Evolutionary conservation across 1,140 invertebrate species (phyloP), one percentile per base, ranked within the genome.

Genomic region (Pseudobourletiella spinata): DNA sequence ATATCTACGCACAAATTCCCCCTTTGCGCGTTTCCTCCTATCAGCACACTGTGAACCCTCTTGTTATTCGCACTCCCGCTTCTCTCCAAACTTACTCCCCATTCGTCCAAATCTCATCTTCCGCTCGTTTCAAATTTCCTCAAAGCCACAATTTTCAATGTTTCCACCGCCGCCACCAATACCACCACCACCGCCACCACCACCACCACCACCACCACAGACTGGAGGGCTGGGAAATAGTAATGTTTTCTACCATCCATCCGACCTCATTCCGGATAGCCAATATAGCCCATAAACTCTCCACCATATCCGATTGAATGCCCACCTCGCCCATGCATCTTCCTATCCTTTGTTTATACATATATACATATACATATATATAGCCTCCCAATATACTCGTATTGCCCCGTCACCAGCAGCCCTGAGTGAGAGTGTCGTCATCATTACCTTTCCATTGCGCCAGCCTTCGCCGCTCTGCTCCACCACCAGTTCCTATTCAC

Each of bases 51-150:
- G 8, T n/a, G 32, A 39, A n/a, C n/a, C 32, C 32, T 11, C 32
- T 39, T 39, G 32, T 39, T n/a, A n/a, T n/a, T 39, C 32, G 32
- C 32, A n/a, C 32, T 46, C 44, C 18, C 44, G 15, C 44, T 14
- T 18, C 22, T n/a, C n/a, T n/a, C 22, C 18, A 8, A 6, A 14
- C 44, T 20, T 20, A 8, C 44, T 46, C 28, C 22, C 8, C 8
- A 26, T 51, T 26, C 24, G 3, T 51, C 22, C 22, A 51, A 51
- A 51, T 51, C 44, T 48, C 44, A 48, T 48, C 44, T 48, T 48
- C 48, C 20, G 22, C 25, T 51, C 48, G 48, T 51, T 51, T 51
- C 48, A 51, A 51, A 51, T 51, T 3, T 51, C 48, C 24, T 25
- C 48, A 48, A 48, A 48, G 44, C 44, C 44, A 11, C 44, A 48